These are phyloP conservation scores for Tragelaphus scriptus DNA, from an alignment of 2,113 vertebrate species.

Conservation along the genomic window DNA sequence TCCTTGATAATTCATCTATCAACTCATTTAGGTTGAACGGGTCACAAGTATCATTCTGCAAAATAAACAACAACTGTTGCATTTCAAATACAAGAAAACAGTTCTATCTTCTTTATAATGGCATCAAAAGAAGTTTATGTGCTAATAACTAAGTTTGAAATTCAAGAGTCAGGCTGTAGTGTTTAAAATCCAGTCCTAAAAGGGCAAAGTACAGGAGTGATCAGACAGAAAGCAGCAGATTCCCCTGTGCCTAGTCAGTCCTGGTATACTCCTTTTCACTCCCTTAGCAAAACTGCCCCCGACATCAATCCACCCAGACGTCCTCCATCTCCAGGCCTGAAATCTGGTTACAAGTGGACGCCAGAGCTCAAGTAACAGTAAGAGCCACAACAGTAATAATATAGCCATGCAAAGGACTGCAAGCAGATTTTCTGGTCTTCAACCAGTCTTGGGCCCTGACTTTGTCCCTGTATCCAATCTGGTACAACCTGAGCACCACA, in stretches of 20 bases:
- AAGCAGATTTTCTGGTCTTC: too few relatives aligned
- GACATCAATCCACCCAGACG: neutral
- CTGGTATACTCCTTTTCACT: neutral
- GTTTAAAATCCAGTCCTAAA: neutral
- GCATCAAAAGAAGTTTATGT: neutral
- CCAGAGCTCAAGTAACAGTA: neutral
- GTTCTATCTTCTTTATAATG: neutral
- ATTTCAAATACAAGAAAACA: constrained; percentile 16
- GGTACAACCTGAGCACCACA: neutral
- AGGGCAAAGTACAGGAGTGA: neutral
- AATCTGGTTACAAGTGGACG: neutral
- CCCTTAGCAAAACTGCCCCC: neutral
- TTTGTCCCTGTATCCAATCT: neutral
- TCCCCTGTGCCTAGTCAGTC: neutral
- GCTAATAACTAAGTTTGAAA: neutral
- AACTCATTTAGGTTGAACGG: constrained; percentile 89
- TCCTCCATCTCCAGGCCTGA: neutral
- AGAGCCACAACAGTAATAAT: neutral
- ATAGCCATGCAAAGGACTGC: too few relatives aligned
- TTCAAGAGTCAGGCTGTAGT: neutral
- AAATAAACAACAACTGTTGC: constrained; percentile 44
- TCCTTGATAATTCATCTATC: constrained; percentile 88
- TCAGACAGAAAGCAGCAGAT: neutral
- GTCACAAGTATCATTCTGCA: constrained; percentile 84
- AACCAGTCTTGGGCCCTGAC: neutral